These are phyloP conservation scores for Heliconius hermathena DNA, from an alignment of 1,140 invertebrate species.

Conservation along the genomic window DNA sequence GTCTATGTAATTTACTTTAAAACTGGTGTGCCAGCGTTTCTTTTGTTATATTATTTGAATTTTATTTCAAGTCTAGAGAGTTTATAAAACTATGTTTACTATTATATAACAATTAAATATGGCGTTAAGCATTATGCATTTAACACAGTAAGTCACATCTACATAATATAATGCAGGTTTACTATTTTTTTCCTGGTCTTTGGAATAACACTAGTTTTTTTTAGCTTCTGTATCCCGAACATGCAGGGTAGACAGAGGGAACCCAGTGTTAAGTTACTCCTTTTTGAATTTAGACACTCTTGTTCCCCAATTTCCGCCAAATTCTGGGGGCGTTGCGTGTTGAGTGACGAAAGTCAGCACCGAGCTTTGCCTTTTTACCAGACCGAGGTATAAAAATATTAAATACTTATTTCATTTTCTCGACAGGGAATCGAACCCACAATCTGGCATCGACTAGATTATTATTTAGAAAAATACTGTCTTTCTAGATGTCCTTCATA, in stretches of 20 bases:
- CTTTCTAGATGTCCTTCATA: neutral
- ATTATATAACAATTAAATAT: neutral
- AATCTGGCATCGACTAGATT: neutral
- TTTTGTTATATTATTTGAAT: slow-evolving; percentile 24
- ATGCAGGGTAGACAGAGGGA: no score
- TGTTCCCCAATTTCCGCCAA: no score
- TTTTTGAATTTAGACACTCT: no score
- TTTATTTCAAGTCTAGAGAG: slow-evolving; percentile 5
- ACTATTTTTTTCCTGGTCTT: neutral
- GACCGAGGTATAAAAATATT: no score
- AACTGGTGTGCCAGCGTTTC: slow-evolving; percentile 25
- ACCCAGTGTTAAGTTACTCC: no score
- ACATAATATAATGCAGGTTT: neutral
- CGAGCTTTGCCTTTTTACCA: no score
- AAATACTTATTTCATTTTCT: no score
- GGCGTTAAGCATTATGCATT: neutral
- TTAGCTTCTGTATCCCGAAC: no score
- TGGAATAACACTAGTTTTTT: neutral
- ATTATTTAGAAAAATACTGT: neutral
- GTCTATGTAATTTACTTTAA: slow-evolving; percentile 16
- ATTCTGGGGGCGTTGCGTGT: no score
- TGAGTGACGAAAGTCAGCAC: no score
- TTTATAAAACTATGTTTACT: slow-evolving; percentile 13
- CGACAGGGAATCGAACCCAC: no score
- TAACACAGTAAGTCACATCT: neutral